Evolutionary conservation across 2,797 vertebrate genomes (phyloP), one percentile per base, ranked within the genome.

Genomic region (Botia kubotai): DNA sequence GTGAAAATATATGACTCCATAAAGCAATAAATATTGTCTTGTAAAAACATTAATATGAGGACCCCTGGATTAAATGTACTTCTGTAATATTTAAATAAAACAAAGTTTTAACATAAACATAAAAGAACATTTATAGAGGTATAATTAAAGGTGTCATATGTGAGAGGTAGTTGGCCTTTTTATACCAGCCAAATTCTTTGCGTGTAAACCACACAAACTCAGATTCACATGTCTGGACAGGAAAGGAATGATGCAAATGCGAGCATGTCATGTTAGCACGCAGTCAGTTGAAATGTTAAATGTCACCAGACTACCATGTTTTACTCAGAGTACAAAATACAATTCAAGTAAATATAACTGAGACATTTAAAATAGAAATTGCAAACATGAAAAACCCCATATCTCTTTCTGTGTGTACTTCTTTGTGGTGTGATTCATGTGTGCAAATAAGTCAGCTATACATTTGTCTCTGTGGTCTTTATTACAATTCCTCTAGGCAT

Each of bases 401-500:
- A 7, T 66, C 17, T 66, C 36, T 39, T 72, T 79, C 36, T 53
- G 14, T 55, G 43, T 46, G 65, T 69, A 57, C 39, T 26, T 75
- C 72, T 82, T 52, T 43, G 79, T 36, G 46, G 55, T 21, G 52
- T 72, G 57, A 26, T 48, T 67, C 29, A 72, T 81, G 82, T 87
- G 80, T 50, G 33, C 68, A 79, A 72, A 50, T 43, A 58, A 58
- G 72, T 23, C 55, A 60, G 73, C 75, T 76, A 87, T 79, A 60
- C 23, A 62, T 60, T 72, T 60, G 69, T 57, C 76, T 66, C 84
- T 82, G 53, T 63, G 86, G 88, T 84, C 79, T 74, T 80, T 74
- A 80, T 48, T 83, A 75, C 75, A 23, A 63, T 52, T 73, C 66
- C 65, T 69, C 67, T 46, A 73, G 72, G 71, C 82, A 79, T 83